Conservation (phyloP, 2,113 vertebrate species). For the Lepidothrix coronata region DNA sequence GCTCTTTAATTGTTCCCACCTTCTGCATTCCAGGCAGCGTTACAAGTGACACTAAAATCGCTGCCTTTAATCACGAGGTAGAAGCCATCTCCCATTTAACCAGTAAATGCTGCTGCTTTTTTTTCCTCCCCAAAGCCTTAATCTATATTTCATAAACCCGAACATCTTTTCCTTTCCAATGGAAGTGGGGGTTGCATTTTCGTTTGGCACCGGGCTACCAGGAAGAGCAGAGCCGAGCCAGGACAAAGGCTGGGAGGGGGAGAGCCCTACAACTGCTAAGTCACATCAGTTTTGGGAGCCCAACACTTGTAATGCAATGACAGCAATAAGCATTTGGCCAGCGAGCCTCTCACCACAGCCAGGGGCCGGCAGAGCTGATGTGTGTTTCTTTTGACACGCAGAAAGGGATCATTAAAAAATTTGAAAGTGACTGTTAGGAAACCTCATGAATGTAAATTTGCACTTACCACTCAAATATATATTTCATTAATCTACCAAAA, state of each 20-base stretch:
- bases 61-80: constrained; percentile 66
- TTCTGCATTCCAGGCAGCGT: constrained; percentile 67
- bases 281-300: not conserved
- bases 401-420: not conserved
- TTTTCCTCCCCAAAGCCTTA: constrained; percentile 65
- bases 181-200: constrained; percentile 26
- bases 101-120: constrained; percentile 50
- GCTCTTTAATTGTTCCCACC: constrained; percentile 77
- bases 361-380: not conserved
- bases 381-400: not conserved
- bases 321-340: not conserved
- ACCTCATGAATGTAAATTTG: not conserved
- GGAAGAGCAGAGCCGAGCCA: not conserved
- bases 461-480: not conserved
- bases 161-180: not conserved
- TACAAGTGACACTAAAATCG: constrained; percentile 75
- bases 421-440: not conserved
- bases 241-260: constrained; percentile 61
- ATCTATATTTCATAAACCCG: constrained; percentile 65
- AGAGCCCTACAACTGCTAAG: constrained; percentile 12
- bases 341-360: not conserved
- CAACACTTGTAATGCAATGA: not conserved
- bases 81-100: constrained; percentile 49
- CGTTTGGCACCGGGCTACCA: not conserved
- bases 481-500: not conserved